phyloP scores from a whole-genome alignment of 1,140 invertebrate species.

The Anoplolepis gracilipes region DNA sequence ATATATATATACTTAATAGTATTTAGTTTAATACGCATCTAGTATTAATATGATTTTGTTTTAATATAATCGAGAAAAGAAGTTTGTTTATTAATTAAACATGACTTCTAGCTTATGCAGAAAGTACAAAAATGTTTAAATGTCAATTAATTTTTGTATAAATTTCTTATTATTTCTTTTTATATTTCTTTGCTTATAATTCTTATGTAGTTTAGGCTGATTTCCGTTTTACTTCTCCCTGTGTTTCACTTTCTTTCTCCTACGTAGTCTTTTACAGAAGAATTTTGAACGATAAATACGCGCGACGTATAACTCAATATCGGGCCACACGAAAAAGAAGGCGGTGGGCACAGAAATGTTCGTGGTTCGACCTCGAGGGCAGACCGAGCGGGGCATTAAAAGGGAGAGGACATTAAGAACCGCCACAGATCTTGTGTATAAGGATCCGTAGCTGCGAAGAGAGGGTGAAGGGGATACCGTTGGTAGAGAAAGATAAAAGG shows the following conservation, averaged over 20 bases:
- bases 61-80: not conserved
- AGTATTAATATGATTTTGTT: not conserved
- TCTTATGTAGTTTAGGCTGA: slow-evolving; percentile 3
- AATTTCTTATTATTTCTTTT: slow-evolving; percentile 1
- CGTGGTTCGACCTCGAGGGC: slow-evolving; percentile 84
- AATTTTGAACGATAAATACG: slow-evolving; percentile 83
- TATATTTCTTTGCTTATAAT: slow-evolving; percentile 16
- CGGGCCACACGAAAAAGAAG: slow-evolving; percentile 79
- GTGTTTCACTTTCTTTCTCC: slow-evolving; percentile 32
- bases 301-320: slow-evolving; percentile 84
- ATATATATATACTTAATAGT: not conserved
- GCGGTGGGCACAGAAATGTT: slow-evolving; percentile 82
- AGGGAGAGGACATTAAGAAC: slow-evolving; percentile 86
- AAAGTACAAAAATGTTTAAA: not conserved
- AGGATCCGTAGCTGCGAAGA: slow-evolving; percentile 77
- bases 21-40: not conserved
- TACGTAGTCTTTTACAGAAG: slow-evolving; percentile 61
- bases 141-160: not conserved
- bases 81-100: not conserved
- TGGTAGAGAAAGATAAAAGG: slow-evolving; percentile 70
- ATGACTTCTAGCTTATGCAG: not conserved
- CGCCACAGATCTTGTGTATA: slow-evolving; percentile 84
- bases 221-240: slow-evolving; percentile 16
- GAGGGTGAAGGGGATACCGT: slow-evolving; percentile 66
- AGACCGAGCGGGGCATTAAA: slow-evolving; percentile 83